Evolutionary conservation across 2,113 vertebrate species (phyloP).

Genomic region (Protobothrops mucrosquamatus): DNA sequence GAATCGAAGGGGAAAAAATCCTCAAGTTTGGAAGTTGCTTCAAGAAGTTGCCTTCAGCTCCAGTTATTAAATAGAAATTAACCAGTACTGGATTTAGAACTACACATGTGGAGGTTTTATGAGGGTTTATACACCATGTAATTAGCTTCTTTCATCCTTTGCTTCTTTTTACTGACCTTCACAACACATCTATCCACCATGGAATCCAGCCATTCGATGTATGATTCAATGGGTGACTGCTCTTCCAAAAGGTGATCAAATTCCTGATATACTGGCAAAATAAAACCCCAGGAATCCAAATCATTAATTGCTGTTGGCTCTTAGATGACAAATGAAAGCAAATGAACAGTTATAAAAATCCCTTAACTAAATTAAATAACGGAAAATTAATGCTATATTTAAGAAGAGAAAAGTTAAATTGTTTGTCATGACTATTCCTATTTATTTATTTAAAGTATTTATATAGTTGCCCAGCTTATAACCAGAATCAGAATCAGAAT

Average conservation of each 20-base stretch:
- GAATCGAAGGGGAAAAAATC: not conserved
- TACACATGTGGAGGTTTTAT: not conserved
- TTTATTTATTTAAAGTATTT: not conserved
- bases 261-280: constrained; percentile 90
- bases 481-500: not conserved
- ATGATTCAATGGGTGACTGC: constrained; percentile 95
- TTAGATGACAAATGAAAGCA: constrained; percentile 17
- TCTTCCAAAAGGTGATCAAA: constrained; percentile 96
- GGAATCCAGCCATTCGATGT: constrained; percentile 97
- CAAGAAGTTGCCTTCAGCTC: not conserved
- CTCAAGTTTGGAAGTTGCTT: not conserved
- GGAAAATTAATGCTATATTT: not conserved
- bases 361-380: not conserved
- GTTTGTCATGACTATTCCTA: not conserved
- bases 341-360: constrained; percentile 1
- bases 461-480: not conserved
- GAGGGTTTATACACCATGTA: not conserved
- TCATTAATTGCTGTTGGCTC: constrained; percentile 30
- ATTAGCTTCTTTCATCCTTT: not conserved
- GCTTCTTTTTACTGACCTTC: constrained; percentile 78
- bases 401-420: not conserved
- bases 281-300: constrained; percentile 22
- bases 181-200: constrained; percentile 98
- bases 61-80: not conserved
- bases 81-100: not conserved